These are phyloP conservation scores for Cercopithecus mona DNA, from an alignment of 2,113 vertebrate genomes.

Conservation along the genomic window DNA sequence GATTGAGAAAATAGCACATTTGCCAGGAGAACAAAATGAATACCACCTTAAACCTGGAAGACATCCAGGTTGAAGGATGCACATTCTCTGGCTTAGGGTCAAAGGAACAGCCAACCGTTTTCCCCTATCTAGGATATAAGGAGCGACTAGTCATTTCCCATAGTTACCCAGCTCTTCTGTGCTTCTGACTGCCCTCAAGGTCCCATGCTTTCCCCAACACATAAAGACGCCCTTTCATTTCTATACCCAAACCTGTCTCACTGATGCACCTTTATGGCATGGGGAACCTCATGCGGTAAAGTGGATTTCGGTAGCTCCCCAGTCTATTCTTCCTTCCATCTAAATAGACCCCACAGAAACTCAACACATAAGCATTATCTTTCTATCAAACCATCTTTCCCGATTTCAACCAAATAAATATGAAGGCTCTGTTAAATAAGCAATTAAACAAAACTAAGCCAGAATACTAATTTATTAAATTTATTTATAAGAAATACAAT, in stretches of 20 bases:
- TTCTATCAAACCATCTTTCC: neutral
- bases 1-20: neutral
- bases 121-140: neutral
- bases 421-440: neutral
- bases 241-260: neutral
- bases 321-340: neutral
- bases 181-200: neutral
- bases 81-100: neutral
- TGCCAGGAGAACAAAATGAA: neutral
- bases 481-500: slow-evolving; percentile 6
- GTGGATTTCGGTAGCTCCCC: neutral
- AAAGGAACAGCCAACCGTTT: neutral
- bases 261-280: neutral
- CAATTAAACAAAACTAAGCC: slow-evolving; percentile 9
- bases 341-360: neutral
- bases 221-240: neutral
- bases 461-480: neutral
- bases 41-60: neutral
- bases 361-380: neutral
- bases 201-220: neutral
- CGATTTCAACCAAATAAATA: neutral
- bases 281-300: neutral
- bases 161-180: neutral
- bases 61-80: neutral
- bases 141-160: neutral